A percentile compares a stretch with the other conserved stretches of the same genome.
These are phyloP conservation scores for Probaryconus sp. DNA, from an alignment of 1,140 invertebrate species.

Conservation along the genomic window DNA sequence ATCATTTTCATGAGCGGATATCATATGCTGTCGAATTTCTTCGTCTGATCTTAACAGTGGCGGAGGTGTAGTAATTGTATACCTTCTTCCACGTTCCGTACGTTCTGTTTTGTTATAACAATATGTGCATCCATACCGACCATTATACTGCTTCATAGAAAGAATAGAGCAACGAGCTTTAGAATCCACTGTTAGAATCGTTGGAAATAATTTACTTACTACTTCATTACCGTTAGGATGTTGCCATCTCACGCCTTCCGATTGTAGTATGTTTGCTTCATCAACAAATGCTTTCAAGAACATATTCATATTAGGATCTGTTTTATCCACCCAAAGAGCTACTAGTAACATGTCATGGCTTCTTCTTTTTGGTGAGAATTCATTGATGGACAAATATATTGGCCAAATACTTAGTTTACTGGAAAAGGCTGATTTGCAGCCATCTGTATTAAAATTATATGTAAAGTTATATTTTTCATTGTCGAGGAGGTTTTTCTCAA, in stretches of 20 bases:
- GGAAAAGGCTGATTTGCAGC: too few relatives aligned
- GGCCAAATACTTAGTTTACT: too few relatives aligned
- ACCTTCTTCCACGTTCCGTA: not conserved
- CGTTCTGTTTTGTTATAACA: not conserved
- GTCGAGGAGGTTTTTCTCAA: too few relatives aligned
- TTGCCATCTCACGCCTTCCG: not conserved
- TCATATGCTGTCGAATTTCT: not conserved
- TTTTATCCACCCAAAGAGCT: conserved; percentile 3
- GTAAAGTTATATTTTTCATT: too few relatives aligned
- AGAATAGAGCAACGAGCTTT: conserved; percentile 5
- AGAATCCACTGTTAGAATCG: not conserved
- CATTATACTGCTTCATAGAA: conserved; percentile 26
- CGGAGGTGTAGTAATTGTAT: not conserved
- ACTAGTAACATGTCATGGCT: not conserved
- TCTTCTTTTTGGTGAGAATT: not conserved
- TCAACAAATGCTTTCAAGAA: conserved; percentile 3
- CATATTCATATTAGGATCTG: conserved; percentile 1
- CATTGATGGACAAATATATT: too few relatives aligned
- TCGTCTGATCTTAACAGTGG: not conserved
- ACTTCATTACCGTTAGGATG: not conserved
- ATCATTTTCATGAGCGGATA: too few relatives aligned
- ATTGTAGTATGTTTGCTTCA: not conserved
- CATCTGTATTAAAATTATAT: too few relatives aligned
- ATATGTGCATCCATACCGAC: conserved; percentile 21
- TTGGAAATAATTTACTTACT: not conserved